These are phyloP conservation scores for Resseliella maxima DNA, from an alignment of 2,888 invertebrate species.

Conservation along the genomic window DNA sequence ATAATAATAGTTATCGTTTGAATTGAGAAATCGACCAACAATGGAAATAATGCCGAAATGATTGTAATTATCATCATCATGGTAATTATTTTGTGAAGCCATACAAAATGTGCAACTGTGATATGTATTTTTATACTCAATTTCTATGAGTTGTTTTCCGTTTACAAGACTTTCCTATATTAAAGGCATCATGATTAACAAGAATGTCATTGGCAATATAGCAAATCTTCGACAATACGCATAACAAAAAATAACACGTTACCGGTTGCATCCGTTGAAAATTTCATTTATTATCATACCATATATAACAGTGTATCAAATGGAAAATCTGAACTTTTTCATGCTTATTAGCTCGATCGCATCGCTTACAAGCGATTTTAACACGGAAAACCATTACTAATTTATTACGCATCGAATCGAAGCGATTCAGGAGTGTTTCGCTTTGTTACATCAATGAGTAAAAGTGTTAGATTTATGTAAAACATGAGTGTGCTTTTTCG, in stretches of 20 bases:
- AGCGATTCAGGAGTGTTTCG: background rate
- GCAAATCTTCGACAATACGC: background rate
- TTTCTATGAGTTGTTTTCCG: conserved; percentile 11
- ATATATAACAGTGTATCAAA: no score
- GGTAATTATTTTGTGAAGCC: background rate
- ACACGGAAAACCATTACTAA: background rate
- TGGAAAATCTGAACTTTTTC: background rate
- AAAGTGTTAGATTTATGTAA: background rate
- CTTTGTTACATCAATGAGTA: background rate
- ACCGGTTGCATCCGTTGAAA: background rate
- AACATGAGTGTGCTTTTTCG: background rate
- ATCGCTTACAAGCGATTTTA: background rate
- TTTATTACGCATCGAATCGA: background rate
- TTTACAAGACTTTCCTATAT: background rate
- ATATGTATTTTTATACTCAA: background rate
- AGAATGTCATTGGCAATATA: background rate
- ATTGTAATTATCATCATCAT: conserved; percentile 5
- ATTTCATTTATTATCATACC: background rate
- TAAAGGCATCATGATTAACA: background rate
- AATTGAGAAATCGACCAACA: no score
- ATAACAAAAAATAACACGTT: background rate
- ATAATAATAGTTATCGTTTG: no score
- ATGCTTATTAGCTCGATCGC: background rate
- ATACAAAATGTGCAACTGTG: background rate
- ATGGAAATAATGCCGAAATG: background rate